These are phyloP conservation scores for Sitobion miscanthi DNA, from an alignment of 1,140 invertebrate genomes.

Conservation along the genomic window DNA sequence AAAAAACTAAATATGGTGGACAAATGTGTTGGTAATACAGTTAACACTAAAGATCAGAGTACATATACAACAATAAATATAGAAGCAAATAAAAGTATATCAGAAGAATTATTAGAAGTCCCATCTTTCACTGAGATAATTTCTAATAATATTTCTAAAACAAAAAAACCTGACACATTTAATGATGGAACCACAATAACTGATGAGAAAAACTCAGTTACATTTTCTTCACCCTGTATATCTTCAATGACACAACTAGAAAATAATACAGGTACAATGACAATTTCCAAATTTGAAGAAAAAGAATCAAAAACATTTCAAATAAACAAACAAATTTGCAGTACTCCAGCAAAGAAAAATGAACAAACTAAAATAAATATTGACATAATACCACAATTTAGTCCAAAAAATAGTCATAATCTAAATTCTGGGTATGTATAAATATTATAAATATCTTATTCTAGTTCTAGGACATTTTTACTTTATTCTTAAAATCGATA, in stretches of 20 bases:
- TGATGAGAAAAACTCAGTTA: background rate
- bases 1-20: constrained; percentile 32
- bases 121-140: constrained; percentile 26
- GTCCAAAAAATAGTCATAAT: background rate
- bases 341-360: constrained; percentile 3
- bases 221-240: background rate
- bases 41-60: constrained; percentile 10
- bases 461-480: background rate
- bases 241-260: background rate
- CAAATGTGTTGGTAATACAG: constrained; percentile 6
- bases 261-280: no score
- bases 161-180: background rate
- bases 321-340: background rate
- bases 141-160: constrained; percentile 10
- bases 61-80: background rate
- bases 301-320: background rate
- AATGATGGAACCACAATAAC: background rate
- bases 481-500: background rate
- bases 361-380: background rate
- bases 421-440: background rate
- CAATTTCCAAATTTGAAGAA: background rate
- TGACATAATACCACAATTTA: background rate
- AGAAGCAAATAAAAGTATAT: background rate
- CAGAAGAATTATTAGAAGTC: background rate
- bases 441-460: background rate